Conservation (phyloP, 2,888 invertebrate genomes). For the Muschampia staudingeri region DNA sequence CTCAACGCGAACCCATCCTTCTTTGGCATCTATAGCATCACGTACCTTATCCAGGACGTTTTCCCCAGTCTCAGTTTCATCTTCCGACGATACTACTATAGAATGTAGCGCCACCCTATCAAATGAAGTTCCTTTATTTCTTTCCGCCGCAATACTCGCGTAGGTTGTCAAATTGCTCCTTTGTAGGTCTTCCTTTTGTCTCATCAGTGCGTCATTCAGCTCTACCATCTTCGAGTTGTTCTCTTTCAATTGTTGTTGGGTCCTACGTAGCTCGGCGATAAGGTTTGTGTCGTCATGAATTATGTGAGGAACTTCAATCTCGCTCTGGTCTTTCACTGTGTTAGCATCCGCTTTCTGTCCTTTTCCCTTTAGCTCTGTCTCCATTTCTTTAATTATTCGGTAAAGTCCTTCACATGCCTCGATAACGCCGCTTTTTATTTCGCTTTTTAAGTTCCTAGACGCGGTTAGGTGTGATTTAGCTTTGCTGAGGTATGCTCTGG, state of each 20-base stretch:
- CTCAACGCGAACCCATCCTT: slow-evolving; percentile 2
- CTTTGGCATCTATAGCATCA: slow-evolving; percentile 4
- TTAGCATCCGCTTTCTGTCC: no score
- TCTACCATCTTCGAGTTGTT: neutral
- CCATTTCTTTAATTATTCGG: no score
- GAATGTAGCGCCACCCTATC: neutral
- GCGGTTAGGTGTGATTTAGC: slow-evolving; percentile 11
- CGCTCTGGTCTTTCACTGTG: no score
- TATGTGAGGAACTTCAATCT: no score
- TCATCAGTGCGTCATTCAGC: neutral
- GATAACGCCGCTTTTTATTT: no score
- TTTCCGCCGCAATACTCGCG: neutral
- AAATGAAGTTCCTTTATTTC: neutral
- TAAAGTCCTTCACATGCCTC: no score
- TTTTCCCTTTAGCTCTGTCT: no score
- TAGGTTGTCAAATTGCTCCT: neutral
- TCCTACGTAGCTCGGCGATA: no score
- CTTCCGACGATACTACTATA: neutral
- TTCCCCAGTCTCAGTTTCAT: neutral
- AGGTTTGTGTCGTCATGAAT: no score
- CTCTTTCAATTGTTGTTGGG: no score
- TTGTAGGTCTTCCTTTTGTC: neutral
- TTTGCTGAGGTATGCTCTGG: neutral
- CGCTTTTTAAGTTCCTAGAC: no score
- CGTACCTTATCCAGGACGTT: neutral